A percentile compares a stretch with the other conserved stretches of the same genome.
Evolutionary conservation across 92 coral and sea anemone species (phyloP).

Genomic region (Porites evermanni): DNA sequence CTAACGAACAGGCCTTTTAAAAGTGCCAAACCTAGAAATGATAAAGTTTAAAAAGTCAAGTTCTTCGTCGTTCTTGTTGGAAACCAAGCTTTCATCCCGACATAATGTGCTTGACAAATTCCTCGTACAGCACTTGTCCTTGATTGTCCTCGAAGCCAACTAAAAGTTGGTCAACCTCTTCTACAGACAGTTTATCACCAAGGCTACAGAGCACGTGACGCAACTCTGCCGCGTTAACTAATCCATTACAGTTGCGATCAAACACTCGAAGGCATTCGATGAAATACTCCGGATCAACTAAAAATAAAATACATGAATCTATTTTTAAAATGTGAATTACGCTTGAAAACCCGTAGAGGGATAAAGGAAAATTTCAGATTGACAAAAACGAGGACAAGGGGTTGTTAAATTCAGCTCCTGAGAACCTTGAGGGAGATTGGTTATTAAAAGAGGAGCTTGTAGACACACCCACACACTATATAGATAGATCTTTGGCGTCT

Average conservation of each 20-base stretch:
- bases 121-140: constrained; percentile 93
- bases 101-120: constrained; percentile 86
- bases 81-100: constrained; percentile 55
- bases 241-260: constrained; percentile 90
- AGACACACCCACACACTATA: no score
- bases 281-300: constrained; percentile 88
- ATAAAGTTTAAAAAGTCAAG: background rate
- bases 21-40: background rate
- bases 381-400: no score
- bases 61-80: background rate
- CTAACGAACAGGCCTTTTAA: background rate
- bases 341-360: no score
- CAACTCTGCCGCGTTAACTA: constrained; percentile 88
- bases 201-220: constrained; percentile 95
- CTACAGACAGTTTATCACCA: constrained; percentile 90
- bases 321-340: background rate
- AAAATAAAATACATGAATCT: background rate
- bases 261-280: constrained; percentile 94
- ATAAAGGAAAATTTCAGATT: no score
- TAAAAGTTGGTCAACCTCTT: constrained; percentile 85
- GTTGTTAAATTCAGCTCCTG: no score
- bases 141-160: constrained; percentile 93
- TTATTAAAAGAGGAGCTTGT: no score
- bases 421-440: no score
- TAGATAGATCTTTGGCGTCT: no score